Conservation (phyloP, 1,140 invertebrate species). For the roundworm (Caenorhabditis elegans) region WBcel235 BX284606.5:9055001-9055500, state of each 20-base stretch:
- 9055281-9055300: background rate
- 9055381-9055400: too few species aligned
- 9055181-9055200: background rate
- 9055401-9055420: too few species aligned
- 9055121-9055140: background rate
- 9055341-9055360: too few species aligned
- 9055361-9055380: too few species aligned
- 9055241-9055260: slow-evolving; percentile 10
- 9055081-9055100: background rate
- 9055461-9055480: too few species aligned
- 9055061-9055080: background rate
- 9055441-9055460: too few species aligned
- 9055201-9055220: slow-evolving; percentile 19
- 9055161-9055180: background rate
- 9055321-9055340: too few species aligned
- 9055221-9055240: background rate
- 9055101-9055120: slow-evolving; percentile 4
- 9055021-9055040: background rate
- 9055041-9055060: background rate
- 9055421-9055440: too few species aligned
- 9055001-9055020: background rate
- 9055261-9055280: background rate
- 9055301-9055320: too few species aligned
- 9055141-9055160: background rate
- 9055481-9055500: too few species aligned